These are phyloP conservation scores for Eremobia ochroleuca DNA, from an alignment of 2,888 invertebrate species.

Conservation along the genomic window DNA sequence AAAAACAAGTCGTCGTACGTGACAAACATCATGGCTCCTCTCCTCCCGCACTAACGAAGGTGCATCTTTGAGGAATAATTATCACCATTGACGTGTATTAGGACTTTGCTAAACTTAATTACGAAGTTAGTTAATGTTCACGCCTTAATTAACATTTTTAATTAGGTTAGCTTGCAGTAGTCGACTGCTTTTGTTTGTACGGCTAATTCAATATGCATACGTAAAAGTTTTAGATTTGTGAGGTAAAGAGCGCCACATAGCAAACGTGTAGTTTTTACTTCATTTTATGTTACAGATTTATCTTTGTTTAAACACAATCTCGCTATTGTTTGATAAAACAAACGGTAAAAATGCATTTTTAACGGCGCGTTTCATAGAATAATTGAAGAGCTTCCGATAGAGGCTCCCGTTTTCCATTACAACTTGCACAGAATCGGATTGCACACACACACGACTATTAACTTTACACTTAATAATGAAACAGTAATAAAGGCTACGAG, in stretches of 20 bases:
- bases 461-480: constrained; percentile 57
- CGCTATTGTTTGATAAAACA: constrained; percentile 16
- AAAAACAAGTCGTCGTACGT: constrained; percentile 67
- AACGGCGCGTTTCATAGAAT: constrained; percentile 34
- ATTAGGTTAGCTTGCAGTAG: constrained; percentile 52
- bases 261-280: neutral
- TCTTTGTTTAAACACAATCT: neutral
- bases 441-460: constrained; percentile 33
- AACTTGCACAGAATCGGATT: constrained; percentile 37
- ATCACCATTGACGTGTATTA: constrained; percentile 64
- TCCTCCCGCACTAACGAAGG: constrained; percentile 75
- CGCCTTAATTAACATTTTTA: constrained; percentile 67
- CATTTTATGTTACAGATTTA: neutral
- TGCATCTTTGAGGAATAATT: constrained; percentile 72
- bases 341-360: constrained; percentile 28
- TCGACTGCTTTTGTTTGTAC: constrained; percentile 41
- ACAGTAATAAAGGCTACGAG: constrained; percentile 57
- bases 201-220: constrained; percentile 33
- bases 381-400: constrained; percentile 45
- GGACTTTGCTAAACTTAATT: constrained; percentile 69
- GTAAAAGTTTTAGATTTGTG: constrained; percentile 21
- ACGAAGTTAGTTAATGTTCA: constrained; percentile 68
- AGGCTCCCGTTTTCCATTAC: constrained; percentile 30
- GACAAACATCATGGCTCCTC: constrained; percentile 66
- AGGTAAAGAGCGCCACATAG: neutral